Evolutionary conservation across 2,113 vertebrate genomes (phyloP), one percentile per base, ranked within the genome.

Genomic region (Romanogobio albipinnatus): DNA sequence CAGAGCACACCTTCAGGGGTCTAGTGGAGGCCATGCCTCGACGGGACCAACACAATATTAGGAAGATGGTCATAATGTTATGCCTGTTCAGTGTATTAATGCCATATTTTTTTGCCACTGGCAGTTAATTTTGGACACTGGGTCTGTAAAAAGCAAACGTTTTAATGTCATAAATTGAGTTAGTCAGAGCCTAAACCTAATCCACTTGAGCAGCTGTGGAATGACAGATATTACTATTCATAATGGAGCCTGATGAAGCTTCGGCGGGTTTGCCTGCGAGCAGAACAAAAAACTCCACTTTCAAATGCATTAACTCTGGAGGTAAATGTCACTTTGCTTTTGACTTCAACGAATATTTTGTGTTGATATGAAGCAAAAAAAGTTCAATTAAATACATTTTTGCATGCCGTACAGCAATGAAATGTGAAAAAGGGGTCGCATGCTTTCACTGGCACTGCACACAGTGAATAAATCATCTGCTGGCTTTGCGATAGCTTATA

Each of bases 171-270:
- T 59, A 36, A n/a, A 59, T 77, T n/a, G 53, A 59, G 76, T 76
- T 19, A 76, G 49, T 77, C 76, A 39, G 62, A 62, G 22, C 11
- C n/a, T 17, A 26, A 26, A 39, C 11, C n/a, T 9, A 45, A 45
- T 26, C 29, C 76, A 79, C 11, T 15, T 13, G 3, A 74, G 58
- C 36, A 39, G 39, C 11, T 26, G 36, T 5, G 14, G 1, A 61
- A 61, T 61, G 36, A 78, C 76, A 62, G 39, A 79, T 24, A 79
- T 78, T 78, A 24, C 36, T 78, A 45, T 79, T 79, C 76, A 79
- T 74, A 61, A 77, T 77, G 33, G 33, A 77, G 53, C 51, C 59
- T 39, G 58, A 45, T 79, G 76, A 45, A 79, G 76, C 56, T 61
- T 26, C 19, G 11, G 36, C 70, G 7, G 70, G 14, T 73, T 73